These are phyloP conservation scores for Tupaia tana DNA, from an alignment of 2,113 vertebrate genomes.

Conservation along the genomic window DNA sequence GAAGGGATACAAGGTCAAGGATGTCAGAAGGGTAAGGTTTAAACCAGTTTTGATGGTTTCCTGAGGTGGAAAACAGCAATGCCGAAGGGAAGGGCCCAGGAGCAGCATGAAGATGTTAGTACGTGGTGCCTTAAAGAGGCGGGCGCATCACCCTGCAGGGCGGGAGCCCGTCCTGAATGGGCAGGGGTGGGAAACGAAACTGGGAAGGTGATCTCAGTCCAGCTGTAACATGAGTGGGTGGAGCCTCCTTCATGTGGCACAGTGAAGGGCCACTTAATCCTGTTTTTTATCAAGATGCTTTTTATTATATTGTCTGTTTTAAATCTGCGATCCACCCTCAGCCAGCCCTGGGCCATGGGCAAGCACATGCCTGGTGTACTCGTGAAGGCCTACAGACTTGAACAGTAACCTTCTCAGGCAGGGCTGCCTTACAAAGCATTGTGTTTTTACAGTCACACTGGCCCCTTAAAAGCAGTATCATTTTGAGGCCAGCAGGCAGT, in stretches of 20 bases:
- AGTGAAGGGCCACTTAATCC: background rate
- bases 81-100: background rate
- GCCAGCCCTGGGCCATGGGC: no score
- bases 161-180: background rate
- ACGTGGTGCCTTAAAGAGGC: accelerated
- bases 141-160: background rate
- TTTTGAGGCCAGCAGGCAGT: no score
- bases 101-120: accelerated
- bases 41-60: background rate
- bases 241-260: accelerated
- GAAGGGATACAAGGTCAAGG: background rate
- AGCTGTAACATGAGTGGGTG: background rate
- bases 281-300: background rate
- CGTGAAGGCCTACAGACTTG: no score
- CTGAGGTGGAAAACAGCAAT: background rate
- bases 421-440: no score
- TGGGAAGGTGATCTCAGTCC: background rate
- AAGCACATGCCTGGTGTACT: no score
- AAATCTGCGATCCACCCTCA: no score
- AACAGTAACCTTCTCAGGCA: no score
- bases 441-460: no score
- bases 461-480: no score
- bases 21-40: background rate
- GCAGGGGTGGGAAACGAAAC: background rate
- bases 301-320: background rate